phyloP scores from a whole-genome alignment of 2,888 invertebrate genomes.

The Osmoderma eremita region DNA sequence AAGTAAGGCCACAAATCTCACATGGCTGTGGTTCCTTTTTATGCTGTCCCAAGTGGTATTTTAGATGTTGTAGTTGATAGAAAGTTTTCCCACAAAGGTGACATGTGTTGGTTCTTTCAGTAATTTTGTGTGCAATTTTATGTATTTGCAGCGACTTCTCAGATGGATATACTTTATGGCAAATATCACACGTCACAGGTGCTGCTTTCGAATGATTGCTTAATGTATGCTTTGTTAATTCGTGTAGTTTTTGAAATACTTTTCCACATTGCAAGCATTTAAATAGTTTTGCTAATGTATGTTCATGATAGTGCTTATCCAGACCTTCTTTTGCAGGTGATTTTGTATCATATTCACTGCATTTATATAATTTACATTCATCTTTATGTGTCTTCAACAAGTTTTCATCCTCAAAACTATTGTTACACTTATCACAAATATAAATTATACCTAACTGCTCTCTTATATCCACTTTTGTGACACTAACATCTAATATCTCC shows the following conservation, averaged over 20 bases:
- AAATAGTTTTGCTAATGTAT: background rate
- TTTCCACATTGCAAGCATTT: background rate
- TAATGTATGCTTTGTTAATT: conserved; percentile 1
- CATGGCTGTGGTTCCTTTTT: background rate
- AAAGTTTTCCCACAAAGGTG: background rate
- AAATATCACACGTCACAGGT: background rate
- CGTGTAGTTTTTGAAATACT: background rate
- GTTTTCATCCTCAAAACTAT: too few relatives aligned
- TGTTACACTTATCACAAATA: too few relatives aligned
- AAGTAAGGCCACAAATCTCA: conserved; percentile 2
- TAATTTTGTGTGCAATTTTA: background rate
- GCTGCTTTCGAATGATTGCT: background rate
- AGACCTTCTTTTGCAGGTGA: background rate
- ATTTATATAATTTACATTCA: background rate
- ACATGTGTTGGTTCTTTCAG: background rate
- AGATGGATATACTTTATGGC: conserved; percentile 1
- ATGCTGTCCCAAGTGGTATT: background rate
- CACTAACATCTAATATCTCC: background rate
- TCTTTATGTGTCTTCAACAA: too few relatives aligned
- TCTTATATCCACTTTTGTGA: too few relatives aligned
- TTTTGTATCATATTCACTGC: background rate
- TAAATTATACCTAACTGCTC: too few relatives aligned
- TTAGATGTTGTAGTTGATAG: background rate
- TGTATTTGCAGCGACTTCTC: background rate
- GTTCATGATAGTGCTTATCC: background rate